A percentile compares a stretch with the other conserved stretches of the same genome.
Conservation (phyloP, 2,797 vertebrate species). For the Tauraco hartlaubi region DNA sequence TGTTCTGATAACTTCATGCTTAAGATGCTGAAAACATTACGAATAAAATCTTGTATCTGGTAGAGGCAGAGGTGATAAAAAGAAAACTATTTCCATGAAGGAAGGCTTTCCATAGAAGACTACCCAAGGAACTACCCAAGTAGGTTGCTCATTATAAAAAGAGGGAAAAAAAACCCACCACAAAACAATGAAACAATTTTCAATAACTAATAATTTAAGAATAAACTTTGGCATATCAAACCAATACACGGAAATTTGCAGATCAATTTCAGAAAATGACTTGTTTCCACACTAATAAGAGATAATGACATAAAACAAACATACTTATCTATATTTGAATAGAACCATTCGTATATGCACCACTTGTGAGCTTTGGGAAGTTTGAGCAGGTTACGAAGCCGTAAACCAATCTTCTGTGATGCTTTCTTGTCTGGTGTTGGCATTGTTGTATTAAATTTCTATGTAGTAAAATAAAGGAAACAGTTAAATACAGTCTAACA, state of each 20-base stretch:
- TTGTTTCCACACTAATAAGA: neutral
- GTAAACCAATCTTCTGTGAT: constrained; percentile 97
- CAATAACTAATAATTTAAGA: neutral
- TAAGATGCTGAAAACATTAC: neutral
- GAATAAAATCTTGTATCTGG: neutral
- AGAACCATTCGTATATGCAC: constrained; percentile 99
- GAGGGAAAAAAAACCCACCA: too few relatives aligned
- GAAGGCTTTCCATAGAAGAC: neutral
- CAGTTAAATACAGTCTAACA: constrained; percentile 1
- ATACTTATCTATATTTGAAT: constrained; percentile 99
- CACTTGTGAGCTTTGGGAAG: constrained; percentile 99
- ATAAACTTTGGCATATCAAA: neutral
- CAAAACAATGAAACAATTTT: neutral
- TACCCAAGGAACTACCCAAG: neutral
- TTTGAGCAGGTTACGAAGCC: constrained; percentile 96
- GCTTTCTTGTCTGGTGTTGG: constrained; percentile 95
- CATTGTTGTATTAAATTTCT: constrained; percentile 92
- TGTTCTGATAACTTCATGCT: neutral
- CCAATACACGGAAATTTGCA: neutral
- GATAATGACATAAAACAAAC: constrained; percentile 37
- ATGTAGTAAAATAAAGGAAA: constrained; percentile 40
- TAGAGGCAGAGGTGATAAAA: neutral
- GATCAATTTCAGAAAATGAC: neutral
- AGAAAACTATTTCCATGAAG: neutral
- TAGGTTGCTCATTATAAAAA: neutral